Conservation (phyloP, 2,113 vertebrate species). For the Neofelis nebulosa region DNA sequence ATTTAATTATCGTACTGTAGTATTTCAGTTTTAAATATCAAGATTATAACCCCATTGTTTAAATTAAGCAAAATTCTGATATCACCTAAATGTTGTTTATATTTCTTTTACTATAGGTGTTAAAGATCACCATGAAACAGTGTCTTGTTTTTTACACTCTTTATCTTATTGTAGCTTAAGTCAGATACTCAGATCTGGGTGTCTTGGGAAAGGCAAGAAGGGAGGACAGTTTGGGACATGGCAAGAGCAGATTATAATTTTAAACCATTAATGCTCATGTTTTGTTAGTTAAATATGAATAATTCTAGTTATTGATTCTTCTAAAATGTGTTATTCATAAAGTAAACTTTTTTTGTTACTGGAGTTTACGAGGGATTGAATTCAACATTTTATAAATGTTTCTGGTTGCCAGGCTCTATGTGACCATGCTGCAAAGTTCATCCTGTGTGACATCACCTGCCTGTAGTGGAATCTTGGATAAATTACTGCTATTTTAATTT, state of each 20-base stretch:
- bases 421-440: neutral
- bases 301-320: neutral
- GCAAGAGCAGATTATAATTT: neutral
- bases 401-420: neutral
- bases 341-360: neutral
- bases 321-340: slow-evolving; percentile 1
- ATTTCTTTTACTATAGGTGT: neutral
- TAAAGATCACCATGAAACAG: neutral
- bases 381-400: neutral
- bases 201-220: neutral
- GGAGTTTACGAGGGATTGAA: neutral
- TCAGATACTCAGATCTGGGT: neutral
- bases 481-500: slow-evolving; percentile 13
- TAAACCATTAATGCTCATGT: neutral
- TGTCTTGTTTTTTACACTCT: neutral
- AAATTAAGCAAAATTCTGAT: neutral
- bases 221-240: neutral
- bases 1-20: neutral
- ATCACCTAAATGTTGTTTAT: neutral
- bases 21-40: neutral
- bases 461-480: neutral
- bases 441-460: neutral
- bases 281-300: slow-evolving; percentile 5
- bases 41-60: neutral
- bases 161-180: neutral